Percentiles rank a stretch among this genome's conserved stretches.
Conservation (phyloP, 2,113 vertebrate species). For the Saguinus midas region DNA sequence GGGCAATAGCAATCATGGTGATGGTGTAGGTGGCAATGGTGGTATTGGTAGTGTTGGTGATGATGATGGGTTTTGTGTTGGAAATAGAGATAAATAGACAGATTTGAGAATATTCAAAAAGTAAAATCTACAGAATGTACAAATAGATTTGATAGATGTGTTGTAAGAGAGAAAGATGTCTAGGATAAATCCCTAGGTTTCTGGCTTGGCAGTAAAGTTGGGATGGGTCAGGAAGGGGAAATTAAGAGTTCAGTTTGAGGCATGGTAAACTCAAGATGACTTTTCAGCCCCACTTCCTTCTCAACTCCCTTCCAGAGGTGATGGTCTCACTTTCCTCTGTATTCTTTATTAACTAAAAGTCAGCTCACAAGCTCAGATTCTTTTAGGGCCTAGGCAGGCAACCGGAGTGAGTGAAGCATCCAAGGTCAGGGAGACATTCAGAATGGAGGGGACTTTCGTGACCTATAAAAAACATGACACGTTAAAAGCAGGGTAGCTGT, state of each 20-base stretch:
- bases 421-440: not conserved
- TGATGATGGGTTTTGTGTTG: not conserved
- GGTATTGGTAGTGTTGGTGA: not conserved
- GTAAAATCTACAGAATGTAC: not conserved
- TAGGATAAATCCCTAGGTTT: not conserved
- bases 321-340: not conserved
- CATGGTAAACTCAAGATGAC: not conserved
- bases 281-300: not conserved
- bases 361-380: not conserved
- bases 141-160: not conserved
- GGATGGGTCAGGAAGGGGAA: not conserved
- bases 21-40: fast-evolving
- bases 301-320: not conserved
- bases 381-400: not conserved
- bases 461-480: not conserved
- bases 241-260: not conserved
- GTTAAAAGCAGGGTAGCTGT: not conserved
- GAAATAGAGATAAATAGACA: not conserved
- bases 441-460: not conserved
- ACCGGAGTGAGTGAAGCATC: not conserved
- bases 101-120: slow-evolving; percentile 3
- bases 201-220: slow-evolving; percentile 15
- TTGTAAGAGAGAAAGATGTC: not conserved
- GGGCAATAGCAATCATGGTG: not conserved
- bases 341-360: not conserved